These are phyloP conservation scores for Pangasius krempfi DNA, from an alignment of 2,797 vertebrate genomes.

Conservation along the genomic window DNA sequence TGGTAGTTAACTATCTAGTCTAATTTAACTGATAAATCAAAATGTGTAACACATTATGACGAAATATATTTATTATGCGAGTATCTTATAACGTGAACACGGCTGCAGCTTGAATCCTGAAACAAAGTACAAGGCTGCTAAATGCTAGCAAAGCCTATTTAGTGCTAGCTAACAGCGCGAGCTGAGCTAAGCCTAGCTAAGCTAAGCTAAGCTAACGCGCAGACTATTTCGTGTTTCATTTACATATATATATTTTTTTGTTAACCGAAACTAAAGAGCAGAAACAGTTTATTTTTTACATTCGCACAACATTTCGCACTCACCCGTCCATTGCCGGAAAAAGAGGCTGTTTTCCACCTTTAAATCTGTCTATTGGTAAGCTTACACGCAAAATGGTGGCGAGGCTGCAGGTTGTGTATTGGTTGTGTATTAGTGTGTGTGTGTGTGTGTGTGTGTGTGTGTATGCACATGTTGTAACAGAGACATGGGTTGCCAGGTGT, in stretches of 20 bases:
- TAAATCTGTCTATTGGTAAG: constrained; percentile 51
- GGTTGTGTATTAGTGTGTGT: no score
- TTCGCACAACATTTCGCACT: constrained; percentile 43
- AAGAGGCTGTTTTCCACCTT: constrained; percentile 68
- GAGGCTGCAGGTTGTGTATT: background rate
- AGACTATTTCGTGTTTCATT: background rate
- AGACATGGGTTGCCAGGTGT: constrained; percentile 17
- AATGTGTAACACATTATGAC: background rate
- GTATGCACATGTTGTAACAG: background rate
- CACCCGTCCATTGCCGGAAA: constrained; percentile 88
- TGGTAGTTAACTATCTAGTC: background rate
- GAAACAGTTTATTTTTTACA: background rate
- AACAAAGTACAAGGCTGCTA: constrained; percentile 9
- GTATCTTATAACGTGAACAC: background rate
- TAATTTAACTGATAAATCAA: background rate
- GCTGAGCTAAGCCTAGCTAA: constrained; percentile 3
- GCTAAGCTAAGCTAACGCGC: background rate
- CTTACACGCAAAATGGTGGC: constrained; percentile 83
- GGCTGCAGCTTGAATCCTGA: background rate
- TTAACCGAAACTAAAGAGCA: background rate
- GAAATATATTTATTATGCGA: background rate
- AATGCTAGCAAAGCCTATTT: constrained; percentile 4
- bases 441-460: background rate
- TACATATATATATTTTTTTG: no score
- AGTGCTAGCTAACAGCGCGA: background rate